Conservation (phyloP, 2,888 invertebrate species). For the Sinhomidia bicolor region DNA sequence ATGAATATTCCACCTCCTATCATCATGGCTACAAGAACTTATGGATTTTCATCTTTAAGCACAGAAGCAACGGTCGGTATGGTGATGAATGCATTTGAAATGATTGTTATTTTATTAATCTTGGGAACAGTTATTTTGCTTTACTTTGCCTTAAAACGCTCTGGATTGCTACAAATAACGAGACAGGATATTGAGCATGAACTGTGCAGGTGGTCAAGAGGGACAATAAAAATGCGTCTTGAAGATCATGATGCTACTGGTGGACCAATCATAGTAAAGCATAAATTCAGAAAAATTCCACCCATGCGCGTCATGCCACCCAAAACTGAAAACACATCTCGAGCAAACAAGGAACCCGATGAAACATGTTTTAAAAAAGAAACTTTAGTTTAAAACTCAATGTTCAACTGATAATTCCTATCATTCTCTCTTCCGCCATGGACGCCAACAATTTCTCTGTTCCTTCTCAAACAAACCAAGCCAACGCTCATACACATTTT, state of each 20-base stretch:
- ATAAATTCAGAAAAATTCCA: neutral
- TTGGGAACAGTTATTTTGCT: neutral
- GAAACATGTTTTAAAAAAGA: no score
- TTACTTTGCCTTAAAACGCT: neutral
- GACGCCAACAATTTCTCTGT: no score
- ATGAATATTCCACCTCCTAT: neutral
- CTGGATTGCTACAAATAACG: neutral
- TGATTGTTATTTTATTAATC: neutral
- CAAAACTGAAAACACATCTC: neutral
- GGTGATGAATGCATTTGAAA: neutral
- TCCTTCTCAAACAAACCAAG: no score
- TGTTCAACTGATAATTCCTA: no score
- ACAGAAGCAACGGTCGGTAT: neutral
- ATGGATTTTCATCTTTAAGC: neutral
- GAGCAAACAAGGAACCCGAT: neutral
- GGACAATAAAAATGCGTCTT: neutral
- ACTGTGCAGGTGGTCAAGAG: neutral
- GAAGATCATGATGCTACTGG: neutral
- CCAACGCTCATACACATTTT: no score
- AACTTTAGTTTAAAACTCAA: no score
- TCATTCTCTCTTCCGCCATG: no score
- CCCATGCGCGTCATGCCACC: neutral
- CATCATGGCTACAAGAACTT: neutral
- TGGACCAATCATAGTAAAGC: neutral
- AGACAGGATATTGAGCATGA: neutral